Base-by-base conservation (phyloP, 2,888 invertebrate species). In the Endotricha flammealis region DNA sequence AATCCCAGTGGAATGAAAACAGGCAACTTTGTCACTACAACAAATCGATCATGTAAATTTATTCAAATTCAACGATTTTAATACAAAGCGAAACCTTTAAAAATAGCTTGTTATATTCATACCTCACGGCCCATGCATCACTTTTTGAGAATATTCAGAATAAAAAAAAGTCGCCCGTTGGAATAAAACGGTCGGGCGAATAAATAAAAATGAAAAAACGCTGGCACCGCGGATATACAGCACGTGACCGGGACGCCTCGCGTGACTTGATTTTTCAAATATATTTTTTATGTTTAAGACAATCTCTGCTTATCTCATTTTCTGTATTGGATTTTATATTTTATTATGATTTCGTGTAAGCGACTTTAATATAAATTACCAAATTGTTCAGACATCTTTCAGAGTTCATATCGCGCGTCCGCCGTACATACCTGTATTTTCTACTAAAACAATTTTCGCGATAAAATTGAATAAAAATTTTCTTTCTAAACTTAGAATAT, bases 201-300 rank as follows among this genome's bases (percentile, higher is more conserved):
- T 23, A 39, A 32, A 39, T 31, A 36, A 32, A 14, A 20, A 20
- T 20, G 20, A 20, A 36, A 29, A 25, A 22, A 32, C 16, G 28
- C 16, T 35, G 24, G 24, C 29, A n/a, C 12, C 28, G 12, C 32
- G 32, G 39, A 39, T 32, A 39, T 32, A 31, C 12, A 9, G 35
- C 23, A 31, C 39, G 39, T 39, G 36, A 39, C 39, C 36, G 29
- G 32, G 17, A 32, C 29, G 23, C 32, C 12, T 32, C 32, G 9
- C 17, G 9, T 24, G 32, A 32, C 32, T 36, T 36, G 20, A 20
- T 20, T 20, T 20, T 16, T 20, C 7, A 20, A 20, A 20, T 20
- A 7, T 20, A 20, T 20, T 20, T 20, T 20, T 20, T 20, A 8
- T 20, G 3, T 20, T 2, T n/a, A 20, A 2, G 20, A 20, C 24